phyloP scores from a whole-genome alignment of 2,888 invertebrate species.

The Cheilosia vernalis region DNA sequence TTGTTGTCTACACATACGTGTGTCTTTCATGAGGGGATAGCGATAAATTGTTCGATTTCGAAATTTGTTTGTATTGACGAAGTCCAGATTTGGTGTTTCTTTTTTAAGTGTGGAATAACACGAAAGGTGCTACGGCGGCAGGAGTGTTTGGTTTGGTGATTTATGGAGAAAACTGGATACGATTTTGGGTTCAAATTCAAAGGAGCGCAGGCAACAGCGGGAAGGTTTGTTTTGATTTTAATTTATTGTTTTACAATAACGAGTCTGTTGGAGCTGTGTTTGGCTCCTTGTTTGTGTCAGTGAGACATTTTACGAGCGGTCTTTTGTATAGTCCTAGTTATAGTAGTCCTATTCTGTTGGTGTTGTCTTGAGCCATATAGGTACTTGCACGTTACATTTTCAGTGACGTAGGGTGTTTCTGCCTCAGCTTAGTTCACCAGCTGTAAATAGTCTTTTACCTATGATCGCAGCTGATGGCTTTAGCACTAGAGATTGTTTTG shows the following conservation, averaged over 20 bases:
- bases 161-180: slow-evolving; percentile 30
- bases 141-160: slow-evolving; percentile 15
- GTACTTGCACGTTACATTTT: too few species aligned
- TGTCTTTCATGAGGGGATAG: slow-evolving; percentile 1
- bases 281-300: background rate
- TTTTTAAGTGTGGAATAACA: slow-evolving; percentile 15
- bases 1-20: slow-evolving; percentile 2
- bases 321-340: too few species aligned
- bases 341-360: too few species aligned
- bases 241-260: slow-evolving; percentile 18
- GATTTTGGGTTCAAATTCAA: background rate
- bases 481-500: too few species aligned
- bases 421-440: too few species aligned
- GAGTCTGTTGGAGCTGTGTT: background rate
- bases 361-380: too few species aligned
- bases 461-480: too few species aligned
- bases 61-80: slow-evolving; percentile 21
- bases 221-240: slow-evolving; percentile 4
- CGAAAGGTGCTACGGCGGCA: slow-evolving; percentile 15
- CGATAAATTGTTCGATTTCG: slow-evolving; percentile 16
- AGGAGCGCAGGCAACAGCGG: background rate
- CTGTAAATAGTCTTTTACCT: too few species aligned
- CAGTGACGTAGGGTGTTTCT: too few species aligned
- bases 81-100: background rate
- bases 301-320: too few species aligned